phyloP scores from a whole-genome alignment of 2,888 invertebrate species.

The Pristionchus fissidentatus region DNA sequence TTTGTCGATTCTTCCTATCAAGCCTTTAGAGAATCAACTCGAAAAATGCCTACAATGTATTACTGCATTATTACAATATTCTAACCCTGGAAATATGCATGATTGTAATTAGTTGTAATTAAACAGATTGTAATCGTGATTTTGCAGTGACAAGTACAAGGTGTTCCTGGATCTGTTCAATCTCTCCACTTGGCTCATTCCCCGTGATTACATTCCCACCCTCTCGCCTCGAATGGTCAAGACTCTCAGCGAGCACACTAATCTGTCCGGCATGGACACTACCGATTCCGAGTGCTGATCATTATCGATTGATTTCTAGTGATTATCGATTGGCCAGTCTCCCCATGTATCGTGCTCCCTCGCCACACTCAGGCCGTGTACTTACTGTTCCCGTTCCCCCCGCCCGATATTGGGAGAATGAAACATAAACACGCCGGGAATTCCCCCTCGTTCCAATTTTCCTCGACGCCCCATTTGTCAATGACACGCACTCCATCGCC shows the following conservation, averaged over 20 bases:
- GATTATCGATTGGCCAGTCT: not conserved
- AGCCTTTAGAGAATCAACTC: too few relatives aligned
- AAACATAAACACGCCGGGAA: too few relatives aligned
- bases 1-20: too few relatives aligned
- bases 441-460: too few relatives aligned
- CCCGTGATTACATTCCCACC: conserved; percentile 90
- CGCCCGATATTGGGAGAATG: too few relatives aligned
- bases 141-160: conserved; percentile 94
- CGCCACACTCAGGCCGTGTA: not conserved
- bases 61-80: too few relatives aligned
- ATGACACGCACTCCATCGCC: too few relatives aligned
- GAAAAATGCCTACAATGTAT: too few relatives aligned
- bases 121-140: not conserved
- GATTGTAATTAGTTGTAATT: not conserved
- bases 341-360: not conserved
- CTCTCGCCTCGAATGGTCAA: conserved; percentile 85
- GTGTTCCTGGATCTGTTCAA: conserved; percentile 98
- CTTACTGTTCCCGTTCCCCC: too few relatives aligned
- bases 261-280: conserved; percentile 53
- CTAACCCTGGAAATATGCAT: not conserved
- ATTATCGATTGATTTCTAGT: not conserved
- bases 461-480: not conserved
- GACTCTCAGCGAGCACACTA: conserved; percentile 71
- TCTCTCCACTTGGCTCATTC: conserved; percentile 94
- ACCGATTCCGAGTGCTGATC: conserved; percentile 36